Percentiles rank a stretch among this genome's conserved stretches.
phyloP scores from a whole-genome alignment of 2,888 invertebrate genomes.

The Papilio elwesi region DNA sequence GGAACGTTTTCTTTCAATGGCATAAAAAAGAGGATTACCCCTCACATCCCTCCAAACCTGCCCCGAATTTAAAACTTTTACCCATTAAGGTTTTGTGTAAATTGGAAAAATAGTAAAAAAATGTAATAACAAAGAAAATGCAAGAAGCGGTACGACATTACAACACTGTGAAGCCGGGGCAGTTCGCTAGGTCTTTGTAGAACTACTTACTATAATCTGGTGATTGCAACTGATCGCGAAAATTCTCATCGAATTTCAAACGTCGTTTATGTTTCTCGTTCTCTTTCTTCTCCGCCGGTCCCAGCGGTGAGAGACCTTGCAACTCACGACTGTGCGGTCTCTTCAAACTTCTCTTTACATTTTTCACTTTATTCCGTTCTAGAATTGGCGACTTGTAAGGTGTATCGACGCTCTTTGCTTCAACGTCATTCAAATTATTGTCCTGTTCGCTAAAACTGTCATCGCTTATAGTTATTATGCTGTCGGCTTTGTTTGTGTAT shows the following conservation, averaged over 20 bases:
- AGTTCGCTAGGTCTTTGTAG: not conserved
- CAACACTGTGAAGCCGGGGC: no score
- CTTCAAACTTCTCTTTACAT: slow-evolving; percentile 72
- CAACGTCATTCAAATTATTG: slow-evolving; percentile 40
- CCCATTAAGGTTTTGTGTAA: no score
- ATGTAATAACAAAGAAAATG: no score
- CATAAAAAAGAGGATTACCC: no score
- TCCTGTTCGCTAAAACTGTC: slow-evolving; percentile 45
- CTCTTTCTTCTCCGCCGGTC: slow-evolving; percentile 47
- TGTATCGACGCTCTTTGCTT: slow-evolving; percentile 51
- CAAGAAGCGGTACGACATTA: no score
- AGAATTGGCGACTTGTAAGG: slow-evolving; percentile 52
- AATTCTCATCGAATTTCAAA: slow-evolving; percentile 54
- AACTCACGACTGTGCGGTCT: slow-evolving; percentile 73
- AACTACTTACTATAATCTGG: slow-evolving; percentile 63
- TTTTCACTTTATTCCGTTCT: slow-evolving; percentile 59
- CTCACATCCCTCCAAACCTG: no score
- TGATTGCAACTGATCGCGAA: slow-evolving; percentile 50
- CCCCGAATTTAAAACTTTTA: no score
- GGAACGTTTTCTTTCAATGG: no score
- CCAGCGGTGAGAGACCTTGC: slow-evolving; percentile 61
- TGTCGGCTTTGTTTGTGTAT: slow-evolving; percentile 39
- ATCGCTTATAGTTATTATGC: slow-evolving; percentile 54
- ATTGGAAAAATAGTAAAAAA: no score
- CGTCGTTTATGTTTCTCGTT: slow-evolving; percentile 58